Base-by-base conservation (phyloP, 2,113 vertebrate species). In the Pedionomus torquatus region DNA sequence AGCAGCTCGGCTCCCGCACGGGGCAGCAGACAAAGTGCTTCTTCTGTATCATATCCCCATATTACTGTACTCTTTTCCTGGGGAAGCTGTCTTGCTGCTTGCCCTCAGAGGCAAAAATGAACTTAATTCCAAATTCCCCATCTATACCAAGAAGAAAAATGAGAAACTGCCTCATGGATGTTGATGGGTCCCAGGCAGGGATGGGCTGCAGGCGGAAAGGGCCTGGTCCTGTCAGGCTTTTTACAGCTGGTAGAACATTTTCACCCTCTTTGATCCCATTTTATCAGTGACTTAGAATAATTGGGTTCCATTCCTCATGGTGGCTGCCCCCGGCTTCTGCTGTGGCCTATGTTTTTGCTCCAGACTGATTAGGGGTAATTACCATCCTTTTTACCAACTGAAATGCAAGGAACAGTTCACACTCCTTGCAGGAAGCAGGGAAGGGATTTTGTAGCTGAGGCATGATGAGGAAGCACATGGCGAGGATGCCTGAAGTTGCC, bases 271-370 rank as follows among this genome's bases (percentile, higher is more conserved):
- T 87, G 83, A 91, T 89, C 81, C 49, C 0, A 0, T 63, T 87
- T 96, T 93, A 95, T 89, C 96, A 89, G 87, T 58, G 92, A 91
- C 85, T 89, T 71, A 90, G 87, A 95, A 94, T 92, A 95, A 95
- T 43, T 91, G 70, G 89, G 79, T 64, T 80, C 81, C 35, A 68
- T 78, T 80, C 82, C 79, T 96, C 70, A 4, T 14, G 57, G 91
- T 57, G 75, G 60, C 86, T 92, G 80, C 23, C 28, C 61, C 37
- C 20, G 3, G 3, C 64, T 74, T 79, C 71, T 91, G 58, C 91
- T 30, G 68, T 61, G 70, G 51, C 76, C 82, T 85, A 41, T 93
- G 71, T 44, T 87, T 90, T 72, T 81, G 82, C 95, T 93, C 81
- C 86, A 68, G 83, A 79, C 75, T 77, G 83, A 97, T 96, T 92